phyloP scores from a whole-genome alignment of 2,113 vertebrate species.

The Zingel zingel region DNA sequence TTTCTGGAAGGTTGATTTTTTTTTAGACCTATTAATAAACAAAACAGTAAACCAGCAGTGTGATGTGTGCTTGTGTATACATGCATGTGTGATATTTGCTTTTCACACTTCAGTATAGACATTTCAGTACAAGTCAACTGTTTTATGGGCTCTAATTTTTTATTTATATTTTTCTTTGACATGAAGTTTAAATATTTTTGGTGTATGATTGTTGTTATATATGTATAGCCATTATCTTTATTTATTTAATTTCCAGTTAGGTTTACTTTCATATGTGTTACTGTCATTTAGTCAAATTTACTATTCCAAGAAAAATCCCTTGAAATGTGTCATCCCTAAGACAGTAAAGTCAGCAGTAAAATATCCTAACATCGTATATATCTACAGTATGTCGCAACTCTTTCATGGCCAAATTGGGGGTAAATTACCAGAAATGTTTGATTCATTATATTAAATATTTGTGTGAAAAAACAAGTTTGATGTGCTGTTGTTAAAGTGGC shows the following conservation, averaged over 20 bases:
- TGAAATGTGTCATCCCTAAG: neutral
- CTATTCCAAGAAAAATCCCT: neutral
- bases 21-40: conserved; percentile 44
- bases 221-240: neutral
- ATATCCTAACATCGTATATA: neutral
- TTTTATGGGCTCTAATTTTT: neutral
- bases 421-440: neutral
- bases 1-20: conserved; percentile 42
- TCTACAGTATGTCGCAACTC: neutral
- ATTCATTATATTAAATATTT: neutral
- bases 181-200: neutral
- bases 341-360: neutral
- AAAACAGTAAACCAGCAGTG: conserved; percentile 19
- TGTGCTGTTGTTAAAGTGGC: neutral
- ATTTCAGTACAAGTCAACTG: neutral
- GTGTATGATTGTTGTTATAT: neutral
- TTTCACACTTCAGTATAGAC: neutral
- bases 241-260: neutral
- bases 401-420: neutral
- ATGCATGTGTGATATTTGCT: neutral
- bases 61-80: neutral
- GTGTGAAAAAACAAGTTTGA: neutral
- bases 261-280: neutral
- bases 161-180: neutral
- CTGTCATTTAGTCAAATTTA: neutral